Evolutionary conservation across 2,797 vertebrate species (phyloP), one percentile per base, ranked within the genome.

Genomic region (Tamandua tetradactyla): DNA sequence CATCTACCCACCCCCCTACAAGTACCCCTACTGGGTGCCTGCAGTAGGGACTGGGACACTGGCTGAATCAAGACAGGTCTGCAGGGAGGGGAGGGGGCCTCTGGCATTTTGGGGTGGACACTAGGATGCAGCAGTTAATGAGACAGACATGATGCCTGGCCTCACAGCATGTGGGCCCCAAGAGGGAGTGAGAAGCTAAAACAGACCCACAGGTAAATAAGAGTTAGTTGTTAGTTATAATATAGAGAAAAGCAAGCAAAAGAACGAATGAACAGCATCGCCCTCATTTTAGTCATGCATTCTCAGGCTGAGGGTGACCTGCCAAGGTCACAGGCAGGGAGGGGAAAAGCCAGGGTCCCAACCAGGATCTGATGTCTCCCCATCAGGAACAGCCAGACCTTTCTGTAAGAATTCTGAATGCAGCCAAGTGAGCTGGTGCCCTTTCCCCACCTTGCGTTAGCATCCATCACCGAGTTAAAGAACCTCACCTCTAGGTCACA

Each of bases 401-500:
- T 37, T 42, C 14, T 22, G 3, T 22, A 47, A 88, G 47, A 25
- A 2, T 5, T 44, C 69, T 57, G 0, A 0, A 10, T 0, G 0
- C 0, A 22, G 2, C 40, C 18, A 4, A n/a, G 14, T 3, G 61
- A 4, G 17, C 57, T 4, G 44, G 47, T 14, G 17, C 47, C 42
- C 32, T 7, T 9, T 18, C 68, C 69, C 66, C 0, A 0, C 22
- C 35, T 10, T 0, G 5, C 35, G 47, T 0, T 0, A 30, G 23
- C 13, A 17, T 18, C 7, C 4, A 1, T 71, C 6, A 27, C 49
- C 23, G 42, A 55, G 69, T 5, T 4, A 52, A 52, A 44, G 2
- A 86, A 32, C 81, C 98, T 98, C 96, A 98, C 98, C 98, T 98
- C 98, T 89, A 98, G 93, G 96, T 99, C 99, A 44, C 98, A 98